Base-by-base conservation (phyloP, 2,113 vertebrate genomes). In the Dromas ardeola region DNA sequence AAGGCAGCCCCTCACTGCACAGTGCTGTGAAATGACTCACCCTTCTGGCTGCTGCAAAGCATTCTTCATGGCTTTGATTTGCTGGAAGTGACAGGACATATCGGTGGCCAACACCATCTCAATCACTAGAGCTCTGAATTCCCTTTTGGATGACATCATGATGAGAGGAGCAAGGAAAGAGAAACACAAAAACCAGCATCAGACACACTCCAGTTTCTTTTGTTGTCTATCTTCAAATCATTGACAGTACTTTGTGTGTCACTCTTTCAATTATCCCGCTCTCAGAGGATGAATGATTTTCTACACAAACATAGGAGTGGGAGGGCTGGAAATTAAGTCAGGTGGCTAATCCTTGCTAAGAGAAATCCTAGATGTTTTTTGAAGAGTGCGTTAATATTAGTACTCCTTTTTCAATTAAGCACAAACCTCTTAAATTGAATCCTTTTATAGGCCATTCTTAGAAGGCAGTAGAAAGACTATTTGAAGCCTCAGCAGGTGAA, bases 21-120 rank as follows among this genome's bases (percentile, higher is more conserved):
- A 36, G 40, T 13, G 59, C 49, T 77, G 77, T 40, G 59, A 88
- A 85, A 59, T 84, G 87, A 99, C 99, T 99, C 95, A 99, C 99
- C 99, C 99, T 98, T 99, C 99, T 15, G 99, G 99, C 88, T 99
- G 99, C 94, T 99, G 99, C 55, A 99, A 96, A 94, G 99, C 99
- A 73, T 99, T 99, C 98, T 99, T 99, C 99, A 99, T 99, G 78
- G 99, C 98, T 98, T 99, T 99, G 95, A 99, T 99, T 96, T 99
- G 99, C 96, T 99, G 99, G 97, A 99, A 99, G 96, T 99, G 99
- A 98, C 99, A 99, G 89, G 99, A 99, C 99, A 99, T 99, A 92
- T 99, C 99, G 0, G 99, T 99, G 88, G 99, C 99, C 98, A 99
- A 97, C 93, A 99, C 99, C 99, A 99, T 99, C 98, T 99, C 99